A percentile compares a stretch with the other conserved stretches of the same genome.
These are phyloP conservation scores for Aix galericulata DNA, from an alignment of 2,113 vertebrate species.

Conservation along the genomic window DNA sequence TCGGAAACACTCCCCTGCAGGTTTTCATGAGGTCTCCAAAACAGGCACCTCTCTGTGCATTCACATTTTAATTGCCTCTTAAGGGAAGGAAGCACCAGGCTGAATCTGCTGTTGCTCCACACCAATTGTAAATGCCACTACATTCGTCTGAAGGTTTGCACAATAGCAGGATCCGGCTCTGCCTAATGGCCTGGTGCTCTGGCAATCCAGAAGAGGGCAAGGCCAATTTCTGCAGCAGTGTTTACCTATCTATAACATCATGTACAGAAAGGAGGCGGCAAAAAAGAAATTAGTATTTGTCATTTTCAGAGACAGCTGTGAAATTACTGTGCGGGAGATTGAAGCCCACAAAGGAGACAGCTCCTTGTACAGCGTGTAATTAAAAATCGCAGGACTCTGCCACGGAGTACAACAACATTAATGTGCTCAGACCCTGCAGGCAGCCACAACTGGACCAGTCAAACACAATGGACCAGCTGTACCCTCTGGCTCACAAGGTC, in stretches of 20 bases:
- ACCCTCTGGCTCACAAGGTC: background rate
- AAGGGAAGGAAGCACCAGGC: background rate
- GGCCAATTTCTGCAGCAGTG: background rate
- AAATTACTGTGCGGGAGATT: background rate
- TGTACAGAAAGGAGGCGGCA: background rate
- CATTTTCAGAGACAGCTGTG: background rate
- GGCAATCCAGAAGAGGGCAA: background rate
- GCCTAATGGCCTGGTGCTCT: background rate
- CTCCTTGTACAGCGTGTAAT: background rate
- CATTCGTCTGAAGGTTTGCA: background rate
- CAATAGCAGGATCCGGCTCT: accelerated
- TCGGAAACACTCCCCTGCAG: background rate
- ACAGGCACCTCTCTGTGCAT: background rate
- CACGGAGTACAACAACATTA: background rate
- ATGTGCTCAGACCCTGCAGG: background rate
- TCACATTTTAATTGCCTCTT: slow-evolving; percentile 37
- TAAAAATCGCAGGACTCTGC: background rate
- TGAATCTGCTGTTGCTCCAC: background rate
- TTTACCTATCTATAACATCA: background rate
- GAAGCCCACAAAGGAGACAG: background rate
- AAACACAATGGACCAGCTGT: background rate
- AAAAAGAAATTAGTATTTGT: background rate
- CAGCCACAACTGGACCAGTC: background rate
- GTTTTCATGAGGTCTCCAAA: background rate
- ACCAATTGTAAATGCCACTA: background rate